Percentiles rank a stretch among this genome's conserved stretches.
Evolutionary conservation across 2,113 vertebrate genomes (phyloP).

Genomic region (Rhinogobius similis): DNA sequence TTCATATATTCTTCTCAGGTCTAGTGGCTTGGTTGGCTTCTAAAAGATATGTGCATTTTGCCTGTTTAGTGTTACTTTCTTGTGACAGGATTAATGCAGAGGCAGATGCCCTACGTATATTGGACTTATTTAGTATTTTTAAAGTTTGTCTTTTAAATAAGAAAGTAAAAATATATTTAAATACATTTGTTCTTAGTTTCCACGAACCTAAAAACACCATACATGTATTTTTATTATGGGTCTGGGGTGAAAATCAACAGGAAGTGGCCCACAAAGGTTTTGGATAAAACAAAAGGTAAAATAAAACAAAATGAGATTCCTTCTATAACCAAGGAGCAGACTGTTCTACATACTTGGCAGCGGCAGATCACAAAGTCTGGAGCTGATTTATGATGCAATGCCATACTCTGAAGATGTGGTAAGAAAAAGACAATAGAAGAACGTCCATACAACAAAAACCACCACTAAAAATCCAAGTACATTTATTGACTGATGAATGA

Average conservation of each 20-base stretch:
- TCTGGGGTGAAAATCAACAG: slow-evolving; percentile 6
- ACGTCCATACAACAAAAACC: slow-evolving; percentile 39
- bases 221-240: slow-evolving; percentile 18
- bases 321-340: slow-evolving; percentile 23
- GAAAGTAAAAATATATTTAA: background rate
- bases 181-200: background rate
- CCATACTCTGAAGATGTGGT: slow-evolving; percentile 35
- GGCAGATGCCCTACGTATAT: too few relatives aligned
- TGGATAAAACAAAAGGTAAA: slow-evolving; percentile 9
- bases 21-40: too few relatives aligned
- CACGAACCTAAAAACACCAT: background rate
- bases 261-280: background rate
- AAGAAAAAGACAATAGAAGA: slow-evolving; percentile 43
- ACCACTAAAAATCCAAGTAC: slow-evolving; percentile 31
- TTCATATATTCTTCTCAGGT: too few relatives aligned
- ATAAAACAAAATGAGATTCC: background rate
- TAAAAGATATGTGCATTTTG: too few relatives aligned
- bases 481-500: slow-evolving; percentile 26
- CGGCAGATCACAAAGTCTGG: slow-evolving; percentile 51
- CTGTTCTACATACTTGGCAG: slow-evolving; percentile 34
- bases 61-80: too few relatives aligned
- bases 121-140: background rate
- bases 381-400: slow-evolving; percentile 49
- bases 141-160: background rate
- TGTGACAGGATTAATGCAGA: too few relatives aligned